Conservation (phyloP, 2,888 invertebrate species). For the Bellardia pandia region DNA sequence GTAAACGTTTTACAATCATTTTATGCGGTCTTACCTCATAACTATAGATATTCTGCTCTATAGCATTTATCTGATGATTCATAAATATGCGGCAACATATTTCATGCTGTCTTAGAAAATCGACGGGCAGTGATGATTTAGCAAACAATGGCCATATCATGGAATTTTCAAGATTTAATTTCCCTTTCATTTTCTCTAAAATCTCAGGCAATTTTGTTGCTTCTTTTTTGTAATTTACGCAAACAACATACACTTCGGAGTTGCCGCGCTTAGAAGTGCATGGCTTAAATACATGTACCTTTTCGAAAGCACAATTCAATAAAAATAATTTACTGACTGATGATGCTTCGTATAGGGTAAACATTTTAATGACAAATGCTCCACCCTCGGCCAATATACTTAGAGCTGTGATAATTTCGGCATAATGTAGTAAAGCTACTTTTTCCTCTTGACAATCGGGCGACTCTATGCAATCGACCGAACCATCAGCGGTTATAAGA, state of each 20-base stretch:
- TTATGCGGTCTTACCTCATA: slow-evolving; percentile 83
- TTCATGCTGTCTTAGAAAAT: slow-evolving; percentile 88
- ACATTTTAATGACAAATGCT: slow-evolving; percentile 93
- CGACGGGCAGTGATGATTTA: slow-evolving; percentile 86
- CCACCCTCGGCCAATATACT: slow-evolving; percentile 89
- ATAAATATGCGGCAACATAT: slow-evolving; percentile 88
- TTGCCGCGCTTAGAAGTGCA: slow-evolving; percentile 97
- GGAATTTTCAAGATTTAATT: slow-evolving; percentile 64
- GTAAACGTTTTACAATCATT: slow-evolving; percentile 79
- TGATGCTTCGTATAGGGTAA: slow-evolving; percentile 94
- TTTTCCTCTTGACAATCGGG: slow-evolving; percentile 94
- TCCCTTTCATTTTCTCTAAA: slow-evolving; percentile 75
- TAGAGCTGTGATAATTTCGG: slow-evolving; percentile 92
- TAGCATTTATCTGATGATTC: slow-evolving; percentile 88
- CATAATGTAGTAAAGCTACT: slow-evolving; percentile 91
- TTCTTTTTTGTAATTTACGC: slow-evolving; percentile 84
- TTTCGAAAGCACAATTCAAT: slow-evolving; percentile 89
- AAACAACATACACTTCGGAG: slow-evolving; percentile 95
- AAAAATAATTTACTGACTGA: slow-evolving; percentile 92
- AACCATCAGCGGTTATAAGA: slow-evolving; percentile 96
- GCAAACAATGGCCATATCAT: slow-evolving; percentile 86
- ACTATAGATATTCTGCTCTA: slow-evolving; percentile 87
- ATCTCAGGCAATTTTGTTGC: slow-evolving; percentile 74
- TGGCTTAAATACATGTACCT: slow-evolving; percentile 93
- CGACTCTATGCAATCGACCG: slow-evolving; percentile 92